A percentile compares a stretch with the other conserved stretches of the same genome.
Evolutionary conservation across 64 coral and sea anemone species (phyloP).

Genomic region (Montipora efflorescens): DNA sequence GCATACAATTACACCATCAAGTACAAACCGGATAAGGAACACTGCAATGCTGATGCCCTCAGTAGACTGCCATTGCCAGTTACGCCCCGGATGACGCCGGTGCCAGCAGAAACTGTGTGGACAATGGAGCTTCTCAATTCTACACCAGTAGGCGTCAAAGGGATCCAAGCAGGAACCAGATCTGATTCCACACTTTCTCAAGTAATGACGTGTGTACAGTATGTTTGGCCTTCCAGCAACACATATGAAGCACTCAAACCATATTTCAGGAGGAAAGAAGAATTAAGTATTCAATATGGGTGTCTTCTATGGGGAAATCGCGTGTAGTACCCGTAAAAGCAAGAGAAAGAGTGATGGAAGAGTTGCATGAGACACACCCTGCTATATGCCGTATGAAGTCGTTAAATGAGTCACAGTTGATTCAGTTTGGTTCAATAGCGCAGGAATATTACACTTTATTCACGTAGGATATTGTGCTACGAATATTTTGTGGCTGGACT

Average conservation of each 20-base stretch:
- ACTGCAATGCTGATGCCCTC: conserved; percentile 40
- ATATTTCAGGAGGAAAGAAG: conserved; percentile 1
- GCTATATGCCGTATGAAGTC: too few species aligned
- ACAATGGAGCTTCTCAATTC: neutral
- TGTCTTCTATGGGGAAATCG: conserved; percentile 17
- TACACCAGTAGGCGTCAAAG: neutral
- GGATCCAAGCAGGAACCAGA: too few species aligned
- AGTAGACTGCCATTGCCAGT: conserved; percentile 16
- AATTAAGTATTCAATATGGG: conserved; percentile 3
- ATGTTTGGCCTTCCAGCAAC: neutral
- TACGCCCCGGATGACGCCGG: neutral
- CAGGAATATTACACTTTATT: too few species aligned
- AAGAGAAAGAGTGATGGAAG: neutral
- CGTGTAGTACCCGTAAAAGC: conserved; percentile 1
- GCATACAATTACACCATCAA: conserved; percentile 4
- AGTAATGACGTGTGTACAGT: neutral
- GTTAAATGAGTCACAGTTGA: too few species aligned
- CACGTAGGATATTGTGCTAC: too few species aligned
- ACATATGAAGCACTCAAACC: neutral
- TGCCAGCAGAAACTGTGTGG: neutral
- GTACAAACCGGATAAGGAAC: neutral
- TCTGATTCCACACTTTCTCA: too few species aligned
- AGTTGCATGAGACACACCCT: neutral
- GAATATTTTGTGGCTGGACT: too few species aligned
- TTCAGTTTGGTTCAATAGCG: too few species aligned